Evolutionary conservation across 2,113 vertebrate species (phyloP).

Genomic region (Pollachius pollachius): DNA sequence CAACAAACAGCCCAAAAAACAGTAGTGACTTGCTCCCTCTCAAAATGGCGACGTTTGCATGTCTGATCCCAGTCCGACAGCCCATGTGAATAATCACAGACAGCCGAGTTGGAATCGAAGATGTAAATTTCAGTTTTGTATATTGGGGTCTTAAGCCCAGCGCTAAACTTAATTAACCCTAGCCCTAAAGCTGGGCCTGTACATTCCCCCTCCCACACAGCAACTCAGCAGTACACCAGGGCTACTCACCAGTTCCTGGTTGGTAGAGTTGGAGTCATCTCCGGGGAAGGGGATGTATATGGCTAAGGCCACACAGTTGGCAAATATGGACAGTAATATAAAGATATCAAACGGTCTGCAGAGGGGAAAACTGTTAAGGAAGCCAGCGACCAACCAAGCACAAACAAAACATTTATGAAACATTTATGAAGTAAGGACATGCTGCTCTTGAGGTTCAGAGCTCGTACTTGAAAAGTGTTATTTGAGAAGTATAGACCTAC

Average conservation of each 20-base stretch:
- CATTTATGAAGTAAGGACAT: not conserved
- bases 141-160: no score
- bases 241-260: conserved; percentile 97
- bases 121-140: no score
- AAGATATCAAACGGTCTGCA: conserved; percentile 99
- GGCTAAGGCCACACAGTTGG: conserved; percentile 99
- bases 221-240: not conserved
- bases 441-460: not conserved
- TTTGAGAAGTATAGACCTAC: no score
- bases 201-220: no score
- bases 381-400: not conserved
- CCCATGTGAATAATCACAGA: no score
- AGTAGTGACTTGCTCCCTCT: no score
- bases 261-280: conserved; percentile 99
- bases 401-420: not conserved
- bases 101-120: no score
- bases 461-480: not conserved
- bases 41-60: no score
- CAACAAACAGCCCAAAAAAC: no score
- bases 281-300: conserved; percentile 99
- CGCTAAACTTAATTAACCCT: no score
- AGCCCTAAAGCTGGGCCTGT: no score
- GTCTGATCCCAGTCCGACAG: no score
- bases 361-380: conserved; percentile 78
- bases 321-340: conserved; percentile 99